A percentile compares a stretch with the other conserved stretches of the same genome.
phyloP scores from a whole-genome alignment of 2,888 invertebrate genomes.

The Nasonovia ribisnigri region DNA sequence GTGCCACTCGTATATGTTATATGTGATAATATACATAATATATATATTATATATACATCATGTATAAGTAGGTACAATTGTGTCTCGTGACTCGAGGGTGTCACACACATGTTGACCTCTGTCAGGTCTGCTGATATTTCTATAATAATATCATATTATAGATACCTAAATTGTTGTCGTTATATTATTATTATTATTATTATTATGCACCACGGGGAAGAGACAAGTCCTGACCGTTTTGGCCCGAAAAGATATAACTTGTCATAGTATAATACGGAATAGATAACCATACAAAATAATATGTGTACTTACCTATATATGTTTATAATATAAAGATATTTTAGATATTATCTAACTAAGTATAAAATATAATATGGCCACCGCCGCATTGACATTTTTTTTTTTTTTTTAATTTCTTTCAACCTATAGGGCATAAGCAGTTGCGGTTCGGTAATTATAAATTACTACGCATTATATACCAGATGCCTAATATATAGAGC shows the following conservation, averaged over 20 bases:
- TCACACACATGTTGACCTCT: slow-evolving; percentile 40
- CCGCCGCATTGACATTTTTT: not conserved
- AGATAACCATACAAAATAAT: not conserved
- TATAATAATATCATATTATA: not conserved
- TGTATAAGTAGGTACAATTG: not conserved
- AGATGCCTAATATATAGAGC: too few species aligned
- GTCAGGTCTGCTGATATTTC: slow-evolving; percentile 19
- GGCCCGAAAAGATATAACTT: not conserved
- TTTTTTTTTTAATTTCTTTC: not conserved
- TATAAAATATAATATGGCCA: not conserved
- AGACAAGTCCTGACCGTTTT: not conserved
- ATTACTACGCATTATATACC: not conserved
- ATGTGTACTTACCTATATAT: not conserved
- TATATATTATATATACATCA: not conserved
- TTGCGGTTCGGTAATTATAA: not conserved
- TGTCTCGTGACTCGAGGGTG: slow-evolving; percentile 29
- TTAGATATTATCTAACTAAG: not conserved
- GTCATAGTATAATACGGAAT: not conserved
- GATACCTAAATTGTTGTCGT: not conserved
- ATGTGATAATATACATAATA: not conserved
- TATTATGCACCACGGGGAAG: not conserved
- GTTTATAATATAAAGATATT: too few species aligned
- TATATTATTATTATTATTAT: not conserved
- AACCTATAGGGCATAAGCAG: not conserved
- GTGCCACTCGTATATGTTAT: not conserved